Evolutionary conservation across 2,888 invertebrate species (phyloP).

Genomic region (Limenitis camilla): DNA sequence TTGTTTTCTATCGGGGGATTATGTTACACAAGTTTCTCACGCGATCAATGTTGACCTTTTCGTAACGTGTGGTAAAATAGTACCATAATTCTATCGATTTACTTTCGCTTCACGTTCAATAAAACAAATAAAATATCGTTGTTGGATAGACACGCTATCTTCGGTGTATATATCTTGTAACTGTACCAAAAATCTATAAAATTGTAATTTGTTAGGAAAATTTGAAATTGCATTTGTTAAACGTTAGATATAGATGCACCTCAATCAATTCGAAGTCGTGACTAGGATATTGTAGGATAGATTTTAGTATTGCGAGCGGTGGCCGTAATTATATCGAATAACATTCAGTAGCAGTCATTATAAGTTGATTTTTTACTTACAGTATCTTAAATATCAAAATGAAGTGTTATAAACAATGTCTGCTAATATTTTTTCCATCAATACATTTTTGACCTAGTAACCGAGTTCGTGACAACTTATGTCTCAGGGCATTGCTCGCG

Average conservation of each 20-base stretch:
- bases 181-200: neutral
- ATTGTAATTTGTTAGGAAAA: neutral
- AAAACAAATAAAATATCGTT: constrained; percentile 1
- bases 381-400: neutral
- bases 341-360: no score
- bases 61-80: constrained; percentile 22
- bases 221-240: neutral
- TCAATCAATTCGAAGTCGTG: no score
- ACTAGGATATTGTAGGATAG: no score
- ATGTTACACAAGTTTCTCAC: constrained; percentile 29
- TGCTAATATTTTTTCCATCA: constrained; percentile 29
- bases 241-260: no score
- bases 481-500: constrained; percentile 37
- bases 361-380: neutral
- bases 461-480: constrained; percentile 58
- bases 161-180: neutral
- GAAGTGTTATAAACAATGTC: constrained; percentile 6
- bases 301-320: no score
- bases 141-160: constrained; percentile 9
- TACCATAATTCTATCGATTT: constrained; percentile 24
- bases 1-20: constrained; percentile 12
- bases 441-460: constrained; percentile 59
- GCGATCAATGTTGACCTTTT: constrained; percentile 32
- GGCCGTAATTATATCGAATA: no score
- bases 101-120: constrained; percentile 9